Conservation (phyloP, 2,113 vertebrate species). For the Amazona guildingii region DNA sequence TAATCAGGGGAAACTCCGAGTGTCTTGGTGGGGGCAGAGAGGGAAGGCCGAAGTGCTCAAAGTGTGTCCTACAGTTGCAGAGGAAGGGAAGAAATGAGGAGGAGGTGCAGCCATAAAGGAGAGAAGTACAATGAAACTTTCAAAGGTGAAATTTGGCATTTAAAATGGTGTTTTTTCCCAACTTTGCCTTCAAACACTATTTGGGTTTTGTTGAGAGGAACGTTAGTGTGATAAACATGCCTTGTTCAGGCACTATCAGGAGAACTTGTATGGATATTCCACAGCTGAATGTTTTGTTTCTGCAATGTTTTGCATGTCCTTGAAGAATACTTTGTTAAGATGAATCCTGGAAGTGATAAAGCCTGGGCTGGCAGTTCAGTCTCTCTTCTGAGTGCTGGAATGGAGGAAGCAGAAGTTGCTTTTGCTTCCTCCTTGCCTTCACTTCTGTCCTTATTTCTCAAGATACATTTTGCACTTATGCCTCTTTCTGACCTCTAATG, state of each 20-base stretch:
- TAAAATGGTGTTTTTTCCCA: not conserved
- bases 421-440: conserved; percentile 18
- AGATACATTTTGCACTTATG: not conserved
- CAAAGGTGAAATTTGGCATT: not conserved
- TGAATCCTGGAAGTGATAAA: not conserved
- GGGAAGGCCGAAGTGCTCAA: not conserved
- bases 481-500: not conserved
- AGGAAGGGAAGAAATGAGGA: not conserved
- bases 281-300: not conserved
- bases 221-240: not conserved
- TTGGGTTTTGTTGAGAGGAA: not conserved
- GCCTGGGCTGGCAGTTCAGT: not conserved
- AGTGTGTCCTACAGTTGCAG: not conserved
- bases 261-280: not conserved
- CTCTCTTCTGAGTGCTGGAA: not conserved
- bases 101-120: not conserved
- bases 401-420: conserved; percentile 5
- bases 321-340: not conserved
- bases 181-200: not conserved
- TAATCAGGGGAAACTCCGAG: not conserved
- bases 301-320: not conserved
- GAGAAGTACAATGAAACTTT: not conserved
- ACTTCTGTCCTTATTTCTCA: conserved; percentile 1
- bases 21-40: not conserved
- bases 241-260: not conserved